These are phyloP conservation scores for Zosterops japonicus DNA, from an alignment of 2,113 vertebrate species.

Conservation along the genomic window DNA sequence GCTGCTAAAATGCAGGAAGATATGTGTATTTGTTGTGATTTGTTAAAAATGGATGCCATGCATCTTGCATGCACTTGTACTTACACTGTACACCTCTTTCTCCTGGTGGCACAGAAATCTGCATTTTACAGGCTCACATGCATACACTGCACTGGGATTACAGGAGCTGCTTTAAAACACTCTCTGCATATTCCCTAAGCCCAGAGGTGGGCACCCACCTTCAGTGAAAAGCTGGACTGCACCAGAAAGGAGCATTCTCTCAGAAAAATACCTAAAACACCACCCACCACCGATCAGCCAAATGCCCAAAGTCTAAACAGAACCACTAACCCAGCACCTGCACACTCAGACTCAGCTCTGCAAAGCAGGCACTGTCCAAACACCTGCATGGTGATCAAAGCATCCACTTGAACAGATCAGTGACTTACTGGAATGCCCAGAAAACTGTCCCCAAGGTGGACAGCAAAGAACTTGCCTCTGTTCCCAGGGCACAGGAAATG, in stretches of 20 bases:
- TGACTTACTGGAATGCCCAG: neutral
- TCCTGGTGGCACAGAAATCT: neutral
- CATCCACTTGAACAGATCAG: neutral
- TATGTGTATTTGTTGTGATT: neutral
- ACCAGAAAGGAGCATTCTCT: neutral
- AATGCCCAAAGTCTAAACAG: neutral
- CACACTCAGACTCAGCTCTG: neutral
- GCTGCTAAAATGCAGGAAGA: neutral
- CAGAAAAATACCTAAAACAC: neutral
- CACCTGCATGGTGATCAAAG: neutral
- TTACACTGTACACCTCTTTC: neutral
- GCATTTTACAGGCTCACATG: neutral
- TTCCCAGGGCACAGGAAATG: neutral
- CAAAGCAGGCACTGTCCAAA: neutral
- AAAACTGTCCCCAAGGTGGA: neutral
- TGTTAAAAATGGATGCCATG: neutral
- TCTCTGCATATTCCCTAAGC: neutral
- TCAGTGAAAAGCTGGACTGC: neutral
- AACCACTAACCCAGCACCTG: neutral
- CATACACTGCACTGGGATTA: neutral
- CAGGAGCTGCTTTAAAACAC: neutral
- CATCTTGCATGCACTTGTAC: neutral
- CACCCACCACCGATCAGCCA: neutral
- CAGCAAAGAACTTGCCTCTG: neutral
- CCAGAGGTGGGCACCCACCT: neutral